Evolutionary conservation across 2,888 invertebrate species (phyloP), one percentile per base, ranked within the genome.

Genomic region (Aporophyla lueneburgensis): DNA sequence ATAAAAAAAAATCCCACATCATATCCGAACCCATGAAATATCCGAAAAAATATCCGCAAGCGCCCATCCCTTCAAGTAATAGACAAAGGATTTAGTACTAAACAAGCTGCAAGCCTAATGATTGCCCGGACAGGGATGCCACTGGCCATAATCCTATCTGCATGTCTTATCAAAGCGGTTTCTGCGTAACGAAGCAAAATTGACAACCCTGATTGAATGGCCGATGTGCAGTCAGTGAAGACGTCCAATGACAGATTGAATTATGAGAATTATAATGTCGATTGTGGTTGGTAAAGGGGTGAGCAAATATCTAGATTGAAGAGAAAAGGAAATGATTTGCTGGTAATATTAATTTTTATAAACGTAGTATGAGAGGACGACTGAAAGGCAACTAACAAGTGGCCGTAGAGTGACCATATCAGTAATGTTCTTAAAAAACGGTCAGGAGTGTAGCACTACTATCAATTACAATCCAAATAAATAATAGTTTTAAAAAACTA

Each of bases 101-200:
- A 92, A 92, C 92, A 91, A 91, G 91, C 91, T 90, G 89, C 88
- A 88, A 89, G 90, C 89, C 91, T 90, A 92, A 92, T 93, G 88
- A 91, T 88, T 88, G 90, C 86, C 84, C 74, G 84, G 76, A 85
- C 86, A 89, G 90, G 89, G 91, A 79, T 92, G 91, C 91, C 87
- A 87, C 89, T 81, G 88, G 80, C 81, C 84, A 89, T 94, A 94
- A 95, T 93, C 90, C 91, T 85, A 94, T 95, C 92, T 95, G 89
- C 94, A 95, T 95, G 92, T 94, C 94, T 94, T 95, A 95, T 94
- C 94, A 95, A 94, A 95, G 94, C 90, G 88, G 92, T 91, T 92
- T 91, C 91, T 85, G 85, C 82, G 89, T 92, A 93, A 93, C 91
- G 91, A 93, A 90, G 89, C 88, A 84, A 92, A 93, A 93, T 94